phyloP scores from a whole-genome alignment of 2,113 vertebrate species.

The Leiothrix lutea region DNA sequence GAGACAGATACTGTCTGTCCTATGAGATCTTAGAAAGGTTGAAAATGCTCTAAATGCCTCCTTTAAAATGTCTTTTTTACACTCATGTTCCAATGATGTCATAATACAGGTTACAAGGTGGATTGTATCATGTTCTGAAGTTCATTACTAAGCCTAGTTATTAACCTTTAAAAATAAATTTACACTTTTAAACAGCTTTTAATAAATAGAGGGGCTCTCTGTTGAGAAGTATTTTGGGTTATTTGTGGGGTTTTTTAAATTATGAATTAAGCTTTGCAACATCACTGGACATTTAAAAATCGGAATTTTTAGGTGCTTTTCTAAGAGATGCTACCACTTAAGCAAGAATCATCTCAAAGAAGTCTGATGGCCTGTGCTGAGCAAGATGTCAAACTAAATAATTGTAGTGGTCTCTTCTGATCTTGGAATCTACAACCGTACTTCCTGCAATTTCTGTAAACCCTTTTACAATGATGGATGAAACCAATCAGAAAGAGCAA shows the following conservation, averaged over 20 bases:
- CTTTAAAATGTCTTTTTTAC: not conserved
- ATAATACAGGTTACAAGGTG: not conserved
- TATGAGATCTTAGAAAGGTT: not conserved
- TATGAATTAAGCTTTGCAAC: not conserved
- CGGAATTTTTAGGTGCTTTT: not conserved
- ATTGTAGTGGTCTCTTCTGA: not conserved
- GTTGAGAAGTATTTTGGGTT: not conserved
- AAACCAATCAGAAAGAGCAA: not conserved
- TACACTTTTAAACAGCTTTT: not conserved
- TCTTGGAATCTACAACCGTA: not conserved
- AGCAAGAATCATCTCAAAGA: not conserved
- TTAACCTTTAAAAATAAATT: not conserved
- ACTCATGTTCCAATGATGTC: not conserved
- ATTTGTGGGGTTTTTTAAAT: not conserved
- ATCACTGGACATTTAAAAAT: not conserved
- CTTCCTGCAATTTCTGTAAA: not conserved
- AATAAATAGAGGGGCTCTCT: not conserved
- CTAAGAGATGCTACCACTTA: not conserved
- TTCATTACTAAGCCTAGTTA: not conserved
- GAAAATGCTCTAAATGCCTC: not conserved
- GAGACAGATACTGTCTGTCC: not conserved
- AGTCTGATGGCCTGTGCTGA: not conserved
- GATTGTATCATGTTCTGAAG: not conserved
- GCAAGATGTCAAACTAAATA: constrained; percentile 13
- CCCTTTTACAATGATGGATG: not conserved